Base-by-base conservation (phyloP, 2,888 invertebrate species). In the Anaspis maculata region DNA sequence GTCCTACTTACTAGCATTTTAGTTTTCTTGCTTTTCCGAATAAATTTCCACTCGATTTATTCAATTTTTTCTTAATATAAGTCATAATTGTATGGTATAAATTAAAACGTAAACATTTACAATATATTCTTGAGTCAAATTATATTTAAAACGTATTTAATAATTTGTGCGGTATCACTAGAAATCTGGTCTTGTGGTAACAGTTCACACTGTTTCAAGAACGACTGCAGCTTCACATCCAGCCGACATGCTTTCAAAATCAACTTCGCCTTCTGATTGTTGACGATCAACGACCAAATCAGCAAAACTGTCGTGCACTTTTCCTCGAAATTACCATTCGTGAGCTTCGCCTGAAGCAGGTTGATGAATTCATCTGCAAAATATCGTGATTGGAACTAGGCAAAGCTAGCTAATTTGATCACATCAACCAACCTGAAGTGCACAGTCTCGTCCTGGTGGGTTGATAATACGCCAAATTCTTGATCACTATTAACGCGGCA, bases 241-340 rank as follows among this genome's bases (percentile, higher is more conserved):
- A 74, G 56, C 13, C 70, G 69, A 2, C 68, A 64, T 26, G 67
- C 66, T 40, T 73, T 68, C 9, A 72, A 60, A n/a, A 69, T 61
- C 16, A 71, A 52, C 56, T 75, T 76, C 41, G 77, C 79, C 63
- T 77, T 77, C 46, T 81, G 81, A 52, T 76, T 79, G 53, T 83
- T 83, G 4, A 78, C 76, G 3, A 76, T 72, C 26, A 83, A 51
- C 0, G 79, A 72, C 81, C 82, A 82, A 1, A 79, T 68, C 2
- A 77, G 76, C 10, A 74, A 52, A 51, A 73, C 53, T 1, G 66
- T 64, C 11, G 64, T 56, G 37, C 62, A 64, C 39, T 70, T 69
- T 46, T 74, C 72, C 16, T 61, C 57, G 1, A 56, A 38, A 3
- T 57, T 58, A 13, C 68, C 70, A 30, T 55, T 59, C 27, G 62